Evolutionary conservation across 2,797 vertebrate species (phyloP).

Genomic region (Staurois parvus): DNA sequence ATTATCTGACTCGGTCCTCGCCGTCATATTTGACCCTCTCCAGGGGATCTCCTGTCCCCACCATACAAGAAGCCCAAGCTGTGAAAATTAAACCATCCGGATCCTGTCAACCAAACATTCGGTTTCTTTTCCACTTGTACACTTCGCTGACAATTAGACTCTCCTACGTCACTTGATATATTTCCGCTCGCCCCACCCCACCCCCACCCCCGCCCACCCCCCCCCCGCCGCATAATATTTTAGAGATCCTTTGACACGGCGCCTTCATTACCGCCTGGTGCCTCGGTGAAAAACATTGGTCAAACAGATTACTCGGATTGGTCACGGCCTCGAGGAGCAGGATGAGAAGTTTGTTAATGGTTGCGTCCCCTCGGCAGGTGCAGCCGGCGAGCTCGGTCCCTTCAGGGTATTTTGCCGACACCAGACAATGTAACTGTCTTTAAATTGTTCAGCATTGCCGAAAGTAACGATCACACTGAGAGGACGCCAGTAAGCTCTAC

Average conservation of each 20-base stretch:
- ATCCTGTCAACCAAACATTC: constrained; percentile 34
- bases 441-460: no score
- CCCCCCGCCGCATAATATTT: constrained; percentile 44
- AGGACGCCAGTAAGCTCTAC: no score
- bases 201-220: background rate
- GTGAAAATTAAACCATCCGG: constrained; percentile 48
- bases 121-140: constrained; percentile 52
- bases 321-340: constrained; percentile 43
- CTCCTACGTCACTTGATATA: constrained; percentile 53
- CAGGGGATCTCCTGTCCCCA: background rate
- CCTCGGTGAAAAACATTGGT: constrained; percentile 55
- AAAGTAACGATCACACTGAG: no score
- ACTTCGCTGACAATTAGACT: constrained; percentile 41
- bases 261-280: constrained; percentile 51
- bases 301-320: constrained; percentile 55
- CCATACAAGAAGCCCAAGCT: constrained; percentile 18
- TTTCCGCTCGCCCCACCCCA: constrained; percentile 3
- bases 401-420: no score
- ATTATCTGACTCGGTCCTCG: no score
- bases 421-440: no score
- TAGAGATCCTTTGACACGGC: constrained; percentile 45
- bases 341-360: constrained; percentile 58
- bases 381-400: constrained; percentile 28
- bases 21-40: no score
- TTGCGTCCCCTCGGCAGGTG: constrained; percentile 47